A percentile compares a stretch with the other conserved stretches of the same genome.
Conservation (phyloP, 2,797 vertebrate species). For the Oreochromis mossambicus region DNA sequence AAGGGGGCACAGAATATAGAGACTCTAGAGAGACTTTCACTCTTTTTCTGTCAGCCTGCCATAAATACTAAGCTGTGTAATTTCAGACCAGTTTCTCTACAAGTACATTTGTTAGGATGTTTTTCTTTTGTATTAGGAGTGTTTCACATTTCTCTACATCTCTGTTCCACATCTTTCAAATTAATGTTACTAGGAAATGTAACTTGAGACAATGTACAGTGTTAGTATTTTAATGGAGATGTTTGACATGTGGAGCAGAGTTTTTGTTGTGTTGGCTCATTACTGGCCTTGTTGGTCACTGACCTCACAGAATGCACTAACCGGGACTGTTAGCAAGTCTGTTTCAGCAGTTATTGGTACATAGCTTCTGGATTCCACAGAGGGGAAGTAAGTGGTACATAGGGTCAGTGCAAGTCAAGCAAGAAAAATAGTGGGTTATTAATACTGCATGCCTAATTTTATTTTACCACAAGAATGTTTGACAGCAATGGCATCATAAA, state of each 20-base stretch:
- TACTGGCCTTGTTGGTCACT: background rate
- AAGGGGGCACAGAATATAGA: background rate
- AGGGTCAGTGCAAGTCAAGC: constrained; percentile 4
- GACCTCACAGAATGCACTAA: background rate
- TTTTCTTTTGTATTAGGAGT: background rate
- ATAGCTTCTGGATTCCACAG: background rate
- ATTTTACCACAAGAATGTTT: background rate
- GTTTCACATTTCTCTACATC: background rate
- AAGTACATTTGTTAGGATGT: background rate
- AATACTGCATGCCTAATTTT: background rate
- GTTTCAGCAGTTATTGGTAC: background rate
- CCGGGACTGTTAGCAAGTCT: background rate
- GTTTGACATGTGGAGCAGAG: background rate
- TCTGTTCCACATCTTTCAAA: background rate
- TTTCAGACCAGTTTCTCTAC: background rate
- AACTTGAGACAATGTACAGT: background rate
- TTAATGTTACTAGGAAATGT: background rate
- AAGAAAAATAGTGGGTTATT: background rate
- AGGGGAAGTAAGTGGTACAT: background rate
- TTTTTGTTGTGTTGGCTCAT: background rate
- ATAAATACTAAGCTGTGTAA: background rate
- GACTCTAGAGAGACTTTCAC: background rate
- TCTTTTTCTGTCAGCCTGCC: background rate
- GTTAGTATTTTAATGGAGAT: background rate
- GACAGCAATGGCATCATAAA: background rate